A percentile compares a stretch with the other conserved stretches of the same genome.
These are phyloP conservation scores for Jordanella pulchra DNA, from an alignment of 2,797 vertebrate species.

Conservation along the genomic window DNA sequence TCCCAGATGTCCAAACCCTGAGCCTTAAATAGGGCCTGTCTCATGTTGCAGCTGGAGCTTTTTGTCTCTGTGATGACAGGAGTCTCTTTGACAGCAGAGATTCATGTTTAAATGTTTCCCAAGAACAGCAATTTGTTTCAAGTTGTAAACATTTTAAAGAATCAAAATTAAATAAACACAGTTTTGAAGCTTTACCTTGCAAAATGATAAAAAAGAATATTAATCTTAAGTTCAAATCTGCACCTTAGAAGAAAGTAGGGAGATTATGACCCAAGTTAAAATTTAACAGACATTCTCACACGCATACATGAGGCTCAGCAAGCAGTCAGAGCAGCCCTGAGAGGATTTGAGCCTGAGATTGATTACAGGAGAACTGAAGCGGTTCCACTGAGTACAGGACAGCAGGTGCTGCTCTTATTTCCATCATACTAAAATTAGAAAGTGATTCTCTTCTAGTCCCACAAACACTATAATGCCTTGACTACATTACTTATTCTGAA, in stretches of 20 bases:
- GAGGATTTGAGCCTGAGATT: slow-evolving; percentile 54
- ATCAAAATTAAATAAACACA: not conserved
- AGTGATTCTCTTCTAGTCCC: slow-evolving; percentile 52
- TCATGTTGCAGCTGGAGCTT: slow-evolving; percentile 62
- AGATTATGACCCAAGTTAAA: slow-evolving; percentile 9
- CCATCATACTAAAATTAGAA: slow-evolving; percentile 78
- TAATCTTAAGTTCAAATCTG: not conserved
- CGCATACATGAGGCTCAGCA: slow-evolving; percentile 34
- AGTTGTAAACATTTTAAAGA: not conserved
- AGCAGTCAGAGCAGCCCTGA: slow-evolving; percentile 28
- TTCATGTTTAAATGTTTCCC: slow-evolving; percentile 21
- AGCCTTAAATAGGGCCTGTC: slow-evolving; percentile 70
- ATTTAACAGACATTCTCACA: not conserved
- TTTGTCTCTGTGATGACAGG: slow-evolving; percentile 39
- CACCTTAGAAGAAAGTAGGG: slow-evolving; percentile 8
- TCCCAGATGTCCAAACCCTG: slow-evolving; percentile 57
- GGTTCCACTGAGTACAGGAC: slow-evolving; percentile 57
- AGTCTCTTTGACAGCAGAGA: slow-evolving; percentile 46
- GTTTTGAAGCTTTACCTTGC: not conserved
- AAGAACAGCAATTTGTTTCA: slow-evolving; percentile 18
- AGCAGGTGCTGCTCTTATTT: slow-evolving; percentile 73
- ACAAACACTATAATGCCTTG: slow-evolving; percentile 21
- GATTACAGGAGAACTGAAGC: slow-evolving; percentile 60
- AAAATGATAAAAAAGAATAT: not conserved
- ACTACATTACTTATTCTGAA: not conserved